These are phyloP conservation scores for Lipophrys pholis DNA, from an alignment of 2,113 vertebrate genomes.

Conservation along the genomic window DNA sequence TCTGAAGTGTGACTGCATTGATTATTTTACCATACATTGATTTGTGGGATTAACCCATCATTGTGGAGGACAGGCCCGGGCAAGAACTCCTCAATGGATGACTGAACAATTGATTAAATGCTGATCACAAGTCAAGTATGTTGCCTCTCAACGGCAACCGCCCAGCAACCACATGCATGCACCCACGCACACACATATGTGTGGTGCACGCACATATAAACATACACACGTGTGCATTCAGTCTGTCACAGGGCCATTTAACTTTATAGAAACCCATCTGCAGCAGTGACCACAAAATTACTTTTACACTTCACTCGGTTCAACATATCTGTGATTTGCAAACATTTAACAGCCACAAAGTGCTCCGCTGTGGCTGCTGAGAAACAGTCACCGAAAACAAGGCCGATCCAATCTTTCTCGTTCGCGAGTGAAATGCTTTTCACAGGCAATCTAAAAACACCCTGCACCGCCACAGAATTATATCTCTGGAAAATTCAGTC, in stretches of 20 bases:
- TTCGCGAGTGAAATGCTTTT: conserved; percentile 65
- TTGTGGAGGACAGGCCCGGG: conserved; percentile 24
- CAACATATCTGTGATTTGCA: conserved; percentile 34
- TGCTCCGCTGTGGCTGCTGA: conserved; percentile 39
- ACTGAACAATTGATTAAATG: conserved; percentile 46
- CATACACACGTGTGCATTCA: not conserved
- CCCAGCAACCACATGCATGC: not conserved
- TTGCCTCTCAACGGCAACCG: not conserved
- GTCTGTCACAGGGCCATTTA: not conserved
- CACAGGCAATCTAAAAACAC: conserved; percentile 53
- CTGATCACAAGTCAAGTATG: conserved; percentile 20
- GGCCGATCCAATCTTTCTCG: conserved; percentile 26
- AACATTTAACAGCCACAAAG: conserved; percentile 46
- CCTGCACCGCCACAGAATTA: conserved; percentile 55
- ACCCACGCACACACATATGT: not conserved
- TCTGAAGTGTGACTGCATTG: conserved; percentile 47
- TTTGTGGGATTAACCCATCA: conserved; percentile 49
- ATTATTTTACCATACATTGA: conserved; percentile 56
- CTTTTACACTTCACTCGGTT: conserved; percentile 51
- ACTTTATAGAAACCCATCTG: conserved; percentile 29
- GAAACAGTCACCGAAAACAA: conserved; percentile 50
- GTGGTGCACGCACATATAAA: conserved; percentile 3
- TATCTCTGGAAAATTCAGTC: conserved; percentile 42
- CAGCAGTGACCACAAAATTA: conserved; percentile 36
- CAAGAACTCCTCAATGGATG: conserved; percentile 17